These are phyloP conservation scores for Plumapathes pennacea DNA, from an alignment of 92 coral and sea anemone genomes.

Conservation along the genomic window DNA sequence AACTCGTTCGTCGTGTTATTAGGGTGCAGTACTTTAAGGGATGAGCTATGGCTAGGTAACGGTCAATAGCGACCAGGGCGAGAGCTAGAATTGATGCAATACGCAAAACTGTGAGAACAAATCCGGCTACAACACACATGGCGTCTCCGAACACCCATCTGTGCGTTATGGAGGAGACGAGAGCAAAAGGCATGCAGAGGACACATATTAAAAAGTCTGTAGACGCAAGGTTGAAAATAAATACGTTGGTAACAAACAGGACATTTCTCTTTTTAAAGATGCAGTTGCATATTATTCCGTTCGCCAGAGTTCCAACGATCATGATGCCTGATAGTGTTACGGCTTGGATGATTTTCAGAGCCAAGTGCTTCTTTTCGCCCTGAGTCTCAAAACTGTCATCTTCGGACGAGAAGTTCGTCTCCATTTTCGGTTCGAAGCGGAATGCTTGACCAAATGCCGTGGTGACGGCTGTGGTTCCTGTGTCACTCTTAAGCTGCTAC, in stretches of 20 bases:
- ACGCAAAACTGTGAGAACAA: conserved; percentile 66
- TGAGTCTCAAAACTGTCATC: no score
- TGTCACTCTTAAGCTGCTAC: no score
- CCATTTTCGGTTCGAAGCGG: no score
- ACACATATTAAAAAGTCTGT: conserved; percentile 75
- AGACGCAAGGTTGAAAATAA: conserved; percentile 76
- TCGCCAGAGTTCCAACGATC: conserved; percentile 63
- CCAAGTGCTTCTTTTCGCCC: conserved; percentile 23
- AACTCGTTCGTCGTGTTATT: conserved; percentile 44
- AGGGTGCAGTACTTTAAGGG: conserved; percentile 71
- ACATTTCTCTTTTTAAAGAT: conserved; percentile 61
- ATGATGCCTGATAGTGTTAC: conserved; percentile 47
- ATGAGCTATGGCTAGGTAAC: conserved; percentile 76
- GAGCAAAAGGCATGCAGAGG: conserved; percentile 76
- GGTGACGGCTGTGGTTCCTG: no score
- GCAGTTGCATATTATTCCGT: conserved; percentile 76
- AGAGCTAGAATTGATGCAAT: conserved; percentile 77
- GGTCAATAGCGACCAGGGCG: conserved; percentile 69
- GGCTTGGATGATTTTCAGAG: conserved; percentile 51
- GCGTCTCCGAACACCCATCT: conserved; percentile 72
- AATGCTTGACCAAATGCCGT: no score
- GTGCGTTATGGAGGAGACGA: conserved; percentile 61
- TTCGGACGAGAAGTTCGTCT: no score
- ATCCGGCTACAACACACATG: conserved; percentile 62
- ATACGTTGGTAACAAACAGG: conserved; percentile 70